Conservation (phyloP, 2,113 vertebrate genomes). For the Hipposideros armiger region DNA sequence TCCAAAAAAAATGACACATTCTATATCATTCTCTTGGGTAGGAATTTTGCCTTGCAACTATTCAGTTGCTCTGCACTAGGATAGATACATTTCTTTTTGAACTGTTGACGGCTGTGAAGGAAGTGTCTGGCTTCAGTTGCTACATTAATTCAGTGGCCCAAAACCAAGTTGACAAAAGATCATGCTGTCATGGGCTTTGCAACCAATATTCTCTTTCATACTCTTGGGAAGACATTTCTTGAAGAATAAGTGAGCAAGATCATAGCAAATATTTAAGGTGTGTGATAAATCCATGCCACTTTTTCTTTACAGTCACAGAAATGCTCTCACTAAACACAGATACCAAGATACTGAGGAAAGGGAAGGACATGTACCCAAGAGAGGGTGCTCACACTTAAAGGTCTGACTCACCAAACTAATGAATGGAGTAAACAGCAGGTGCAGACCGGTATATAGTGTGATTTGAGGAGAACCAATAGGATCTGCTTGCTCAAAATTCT, state of each 20-base stretch:
- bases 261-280: not conserved
- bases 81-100: constrained; percentile 71
- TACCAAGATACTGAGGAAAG: not conserved
- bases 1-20: constrained; percentile 83
- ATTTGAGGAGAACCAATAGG: not conserved
- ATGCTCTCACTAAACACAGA: not conserved
- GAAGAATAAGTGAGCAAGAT: not conserved
- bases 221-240: constrained; percentile 3
- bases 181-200: not conserved
- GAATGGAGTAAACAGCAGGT: not conserved
- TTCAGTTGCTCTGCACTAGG: constrained; percentile 16
- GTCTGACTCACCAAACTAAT: not conserved
- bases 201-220: constrained; percentile 48
- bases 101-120: constrained; percentile 60
- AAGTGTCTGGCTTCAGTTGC: constrained; percentile 68
- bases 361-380: not conserved
- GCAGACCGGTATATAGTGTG: not conserved
- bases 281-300: not conserved
- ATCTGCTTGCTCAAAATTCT: constrained; percentile 1
- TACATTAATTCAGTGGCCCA: constrained; percentile 72
- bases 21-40: constrained; percentile 74
- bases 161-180: constrained; percentile 63
- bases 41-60: constrained; percentile 76
- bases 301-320: not conserved
- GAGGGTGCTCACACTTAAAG: not conserved